Conservation (phyloP, 2,888 invertebrate species). For the Mechanitis mazaeus region DNA sequence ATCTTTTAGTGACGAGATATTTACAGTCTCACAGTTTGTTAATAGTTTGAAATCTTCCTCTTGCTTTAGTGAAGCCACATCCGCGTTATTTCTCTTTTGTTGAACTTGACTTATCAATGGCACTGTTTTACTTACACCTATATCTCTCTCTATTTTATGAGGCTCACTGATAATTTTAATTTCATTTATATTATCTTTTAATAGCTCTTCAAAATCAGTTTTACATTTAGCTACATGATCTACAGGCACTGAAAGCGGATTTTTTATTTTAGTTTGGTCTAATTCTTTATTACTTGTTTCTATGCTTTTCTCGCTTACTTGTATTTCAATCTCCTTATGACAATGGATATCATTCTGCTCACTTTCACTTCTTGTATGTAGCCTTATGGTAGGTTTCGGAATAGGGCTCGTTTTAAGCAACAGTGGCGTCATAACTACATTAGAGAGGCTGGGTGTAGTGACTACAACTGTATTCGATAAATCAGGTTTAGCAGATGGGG, state of each 20-base stretch:
- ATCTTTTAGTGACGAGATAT: slow-evolving; percentile 12
- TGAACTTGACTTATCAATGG: slow-evolving; percentile 43
- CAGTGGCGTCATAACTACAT: slow-evolving; percentile 58
- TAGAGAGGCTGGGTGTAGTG: slow-evolving; percentile 51
- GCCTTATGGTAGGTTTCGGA: slow-evolving; percentile 42
- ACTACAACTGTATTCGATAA: slow-evolving; percentile 45
- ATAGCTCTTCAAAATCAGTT: slow-evolving; percentile 71
- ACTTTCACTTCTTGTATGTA: slow-evolving; percentile 47
- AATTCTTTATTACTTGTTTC: slow-evolving; percentile 36
- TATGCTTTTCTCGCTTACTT: slow-evolving; percentile 19
- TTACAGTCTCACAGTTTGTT: slow-evolving; percentile 3
- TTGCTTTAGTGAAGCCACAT: not conserved
- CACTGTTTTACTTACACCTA: slow-evolving; percentile 59
- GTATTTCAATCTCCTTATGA: slow-evolving; percentile 18
- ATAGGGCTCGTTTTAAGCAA: slow-evolving; percentile 49
- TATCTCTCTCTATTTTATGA: slow-evolving; percentile 58
- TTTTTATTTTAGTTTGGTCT: slow-evolving; percentile 31
- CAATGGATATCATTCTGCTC: slow-evolving; percentile 35
- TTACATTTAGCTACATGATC: slow-evolving; percentile 56
- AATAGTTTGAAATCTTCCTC: slow-evolving; percentile 21
- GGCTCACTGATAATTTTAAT: slow-evolving; percentile 65
- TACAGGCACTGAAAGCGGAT: slow-evolving; percentile 20
- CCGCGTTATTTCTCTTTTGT: slow-evolving; percentile 28
- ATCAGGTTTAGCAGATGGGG: slow-evolving; percentile 56
- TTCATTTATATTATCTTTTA: slow-evolving; percentile 71